Base-by-base conservation (phyloP, 2,888 invertebrate genomes). In the Liodrosophila aerea region DNA sequence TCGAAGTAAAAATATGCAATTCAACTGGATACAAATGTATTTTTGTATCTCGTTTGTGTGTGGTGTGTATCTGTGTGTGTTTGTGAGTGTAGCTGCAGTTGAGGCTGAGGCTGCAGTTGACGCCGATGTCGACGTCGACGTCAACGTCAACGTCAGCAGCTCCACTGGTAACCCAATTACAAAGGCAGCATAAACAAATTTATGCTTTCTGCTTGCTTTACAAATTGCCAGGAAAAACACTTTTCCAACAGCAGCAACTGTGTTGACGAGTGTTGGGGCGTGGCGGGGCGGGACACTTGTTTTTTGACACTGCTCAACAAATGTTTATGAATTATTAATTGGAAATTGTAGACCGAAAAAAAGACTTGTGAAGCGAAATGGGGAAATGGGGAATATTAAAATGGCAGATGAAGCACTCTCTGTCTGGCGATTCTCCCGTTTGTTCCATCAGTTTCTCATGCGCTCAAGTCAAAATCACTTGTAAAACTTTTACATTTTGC, bases 251-350 rank as follows among this genome's bases (percentile, higher is more conserved):
- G n/a, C 37, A 50, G 11, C 36, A 56, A 22, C 39, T 43, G 63
- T 60, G 47, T 61, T 49, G 52, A 73, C 70, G 73, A 83, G 84
- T 76, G 80, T 62, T 60, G 52, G 69, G 46, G 44, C 45, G 1
- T 9, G n/a, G 7, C 4, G 7, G 12, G 40, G 36, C 18, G 4
- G 12, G 44, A 54, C 58, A 52, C 52, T 67, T 58, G 58, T 40
- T 66, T 60, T 52, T 57, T 58, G 58, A 56, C 66, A 56, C 61
- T 49, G 57, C 50, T 61, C 67, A 58, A 62, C 60, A 64, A 69
- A 77, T 75, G 68, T 85, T 76, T 85, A 81, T 81, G 76, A 83
- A 81, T 80, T 85, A 81, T 83, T 81, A 81, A 81, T 83, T 81
- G 85, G 68, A 71, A 67, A 72, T 74, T 64, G 73, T 68, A 64